phyloP scores from a whole-genome alignment of 1,140 invertebrate species.

The Aphidius ervi region DNA sequence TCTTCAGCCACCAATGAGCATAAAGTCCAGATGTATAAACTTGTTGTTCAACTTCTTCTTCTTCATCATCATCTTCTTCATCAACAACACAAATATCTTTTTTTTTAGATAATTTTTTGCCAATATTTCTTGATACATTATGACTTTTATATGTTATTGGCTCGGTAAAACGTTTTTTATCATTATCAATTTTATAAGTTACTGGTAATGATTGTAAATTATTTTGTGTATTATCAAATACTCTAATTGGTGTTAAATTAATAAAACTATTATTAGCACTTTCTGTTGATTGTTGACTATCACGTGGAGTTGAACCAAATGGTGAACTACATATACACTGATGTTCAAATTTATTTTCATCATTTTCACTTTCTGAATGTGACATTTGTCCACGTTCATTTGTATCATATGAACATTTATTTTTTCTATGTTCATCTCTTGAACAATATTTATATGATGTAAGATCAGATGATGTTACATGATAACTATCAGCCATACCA shows the following conservation, averaged over 20 bases:
- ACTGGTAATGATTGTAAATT: too few species aligned
- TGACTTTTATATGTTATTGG: constrained; percentile 32
- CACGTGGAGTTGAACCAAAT: constrained; percentile 64
- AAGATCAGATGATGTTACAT: constrained; percentile 41
- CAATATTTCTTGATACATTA: constrained; percentile 25
- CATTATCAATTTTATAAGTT: background rate
- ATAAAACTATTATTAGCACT: constrained; percentile 23
- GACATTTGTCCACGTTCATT: constrained; percentile 23
- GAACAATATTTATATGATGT: constrained; percentile 37
- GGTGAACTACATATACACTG: constrained; percentile 70
- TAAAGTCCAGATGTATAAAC: constrained; percentile 78
- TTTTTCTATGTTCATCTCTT: constrained; percentile 10
- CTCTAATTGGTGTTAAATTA: constrained; percentile 1
- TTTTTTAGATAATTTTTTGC: constrained; percentile 24
- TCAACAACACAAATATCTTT: constrained; percentile 17
- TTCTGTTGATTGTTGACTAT: constrained; percentile 30
- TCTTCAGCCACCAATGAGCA: constrained; percentile 89
- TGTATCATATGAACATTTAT: constrained; percentile 16
- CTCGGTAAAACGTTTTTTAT: constrained; percentile 31
- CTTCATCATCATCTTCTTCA: constrained; percentile 18
- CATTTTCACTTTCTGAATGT: constrained; percentile 55
- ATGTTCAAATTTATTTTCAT: constrained; percentile 63
- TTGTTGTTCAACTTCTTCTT: constrained; percentile 32
- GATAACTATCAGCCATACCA: constrained; percentile 75
- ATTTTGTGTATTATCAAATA: background rate